Percentiles rank a stretch among this genome's conserved stretches.
These are phyloP conservation scores for Gryllus bimaculatus DNA, from an alignment of 1,140 invertebrate genomes.

Conservation along the genomic window DNA sequence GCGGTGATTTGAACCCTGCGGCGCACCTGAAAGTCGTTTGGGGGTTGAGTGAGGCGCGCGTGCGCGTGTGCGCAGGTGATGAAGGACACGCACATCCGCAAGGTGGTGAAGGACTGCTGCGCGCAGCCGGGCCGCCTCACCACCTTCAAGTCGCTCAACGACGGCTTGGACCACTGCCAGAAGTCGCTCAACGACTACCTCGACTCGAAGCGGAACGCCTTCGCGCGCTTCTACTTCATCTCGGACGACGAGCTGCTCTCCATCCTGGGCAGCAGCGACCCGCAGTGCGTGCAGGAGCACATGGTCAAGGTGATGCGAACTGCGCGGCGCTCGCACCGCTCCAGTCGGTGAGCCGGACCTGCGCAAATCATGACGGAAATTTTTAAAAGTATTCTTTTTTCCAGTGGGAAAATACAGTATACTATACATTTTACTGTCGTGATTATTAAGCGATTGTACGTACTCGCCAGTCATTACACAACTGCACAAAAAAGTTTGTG, in stretches of 20 bases:
- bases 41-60: too few species aligned
- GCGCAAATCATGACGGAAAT: too few species aligned
- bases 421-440: too few species aligned
- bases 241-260: slow-evolving; percentile 85
- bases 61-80: slow-evolving; percentile 52
- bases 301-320: slow-evolving; percentile 65
- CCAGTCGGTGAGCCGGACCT: not conserved
- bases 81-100: slow-evolving; percentile 64
- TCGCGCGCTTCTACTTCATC: slow-evolving; percentile 86
- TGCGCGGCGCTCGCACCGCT: slow-evolving; percentile 9
- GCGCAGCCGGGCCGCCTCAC: slow-evolving; percentile 51
- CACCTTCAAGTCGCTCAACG: slow-evolving; percentile 62
- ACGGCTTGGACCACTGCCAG: slow-evolving; percentile 75
- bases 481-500: too few species aligned
- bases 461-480: too few species aligned
- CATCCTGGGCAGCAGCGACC: slow-evolving; percentile 76
- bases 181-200: slow-evolving; percentile 85
- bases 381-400: too few species aligned
- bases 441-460: too few species aligned
- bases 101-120: slow-evolving; percentile 48
- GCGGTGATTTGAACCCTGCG: too few species aligned
- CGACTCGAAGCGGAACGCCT: slow-evolving; percentile 73
- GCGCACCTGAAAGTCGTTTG: too few species aligned
- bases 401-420: too few species aligned
- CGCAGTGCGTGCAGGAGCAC: slow-evolving; percentile 74